Conservation (phyloP, 2,113 vertebrate genomes). For the Aldabrachelys gigantea region DNA sequence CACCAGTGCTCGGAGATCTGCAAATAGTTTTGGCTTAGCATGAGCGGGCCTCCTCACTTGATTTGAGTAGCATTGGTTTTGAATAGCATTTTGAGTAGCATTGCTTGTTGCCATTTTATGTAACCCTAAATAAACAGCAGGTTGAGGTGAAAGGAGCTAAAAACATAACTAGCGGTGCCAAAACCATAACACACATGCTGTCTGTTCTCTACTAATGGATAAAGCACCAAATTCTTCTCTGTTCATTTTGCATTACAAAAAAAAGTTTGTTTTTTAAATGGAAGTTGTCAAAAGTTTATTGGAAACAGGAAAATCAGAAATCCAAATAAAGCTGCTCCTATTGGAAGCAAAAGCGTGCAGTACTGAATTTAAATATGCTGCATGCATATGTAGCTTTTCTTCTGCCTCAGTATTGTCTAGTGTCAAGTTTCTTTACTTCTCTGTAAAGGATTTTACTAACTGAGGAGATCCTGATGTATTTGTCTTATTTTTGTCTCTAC, state of each 20-base stretch:
- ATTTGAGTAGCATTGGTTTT: not conserved
- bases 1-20: slow-evolving; percentile 30
- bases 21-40: slow-evolving; percentile 38
- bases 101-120: not conserved
- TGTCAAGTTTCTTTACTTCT: not conserved
- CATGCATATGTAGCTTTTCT: not conserved
- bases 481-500: not conserved
- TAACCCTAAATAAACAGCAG: slow-evolving; percentile 6
- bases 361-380: not conserved
- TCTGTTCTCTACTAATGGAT: not conserved
- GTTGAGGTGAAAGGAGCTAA: not conserved
- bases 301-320: not conserved
- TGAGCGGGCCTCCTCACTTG: not conserved
- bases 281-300: not conserved
- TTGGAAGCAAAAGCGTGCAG: not conserved
- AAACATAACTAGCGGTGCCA: not conserved
- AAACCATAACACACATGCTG: not conserved
- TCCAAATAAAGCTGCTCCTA: not conserved
- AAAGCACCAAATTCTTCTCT: not conserved
- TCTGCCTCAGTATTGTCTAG: not conserved
- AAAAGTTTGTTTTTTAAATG: not conserved
- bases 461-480: not conserved
- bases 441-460: not conserved
- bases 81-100: not conserved
- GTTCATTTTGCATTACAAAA: not conserved